phyloP scores from a whole-genome alignment of 2,888 invertebrate species.

The Amitus sp. region DNA sequence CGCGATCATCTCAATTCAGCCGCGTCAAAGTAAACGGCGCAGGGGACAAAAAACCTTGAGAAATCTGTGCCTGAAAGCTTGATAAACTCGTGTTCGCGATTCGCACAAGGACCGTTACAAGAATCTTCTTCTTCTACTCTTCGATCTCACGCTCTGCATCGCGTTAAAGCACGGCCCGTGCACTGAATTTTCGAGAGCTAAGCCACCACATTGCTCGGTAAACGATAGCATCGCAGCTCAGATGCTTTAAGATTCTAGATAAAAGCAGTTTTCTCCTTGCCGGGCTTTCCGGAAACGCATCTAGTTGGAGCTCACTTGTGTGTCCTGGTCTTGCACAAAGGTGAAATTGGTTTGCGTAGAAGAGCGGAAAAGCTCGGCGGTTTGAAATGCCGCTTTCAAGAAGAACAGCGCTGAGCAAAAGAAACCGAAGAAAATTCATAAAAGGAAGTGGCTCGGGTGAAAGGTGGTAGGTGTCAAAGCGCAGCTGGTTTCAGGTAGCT shows the following conservation, averaged over 20 bases:
- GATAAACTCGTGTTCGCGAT: slow-evolving; percentile 20
- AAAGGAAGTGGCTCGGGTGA: slow-evolving; percentile 3
- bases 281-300: slow-evolving; percentile 43
- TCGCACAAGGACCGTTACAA: slow-evolving; percentile 17
- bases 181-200: slow-evolving; percentile 30
- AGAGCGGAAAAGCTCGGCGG: slow-evolving; percentile 14
- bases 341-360: slow-evolving; percentile 22
- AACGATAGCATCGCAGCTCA: slow-evolving; percentile 46
- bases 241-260: slow-evolving; percentile 48
- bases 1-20: slow-evolving; percentile 1
- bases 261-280: slow-evolving; percentile 45
- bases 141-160: slow-evolving; percentile 29
- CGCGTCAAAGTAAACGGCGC: slow-evolving; percentile 12
- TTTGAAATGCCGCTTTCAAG: slow-evolving; percentile 4
- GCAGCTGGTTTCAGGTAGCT: neutral
- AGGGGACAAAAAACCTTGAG: slow-evolving; percentile 5
- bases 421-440: slow-evolving; percentile 1
- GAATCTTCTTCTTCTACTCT: slow-evolving; percentile 17
- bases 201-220: slow-evolving; percentile 23
- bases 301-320: slow-evolving; percentile 44
- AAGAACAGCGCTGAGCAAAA: neutral
- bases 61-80: neutral
- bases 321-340: slow-evolving; percentile 18
- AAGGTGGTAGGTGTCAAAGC: slow-evolving; percentile 2
- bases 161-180: slow-evolving; percentile 35